Conservation (phyloP, 64 coral and sea anemone genomes). For the Hydrozoanthus tunicans region DNA sequence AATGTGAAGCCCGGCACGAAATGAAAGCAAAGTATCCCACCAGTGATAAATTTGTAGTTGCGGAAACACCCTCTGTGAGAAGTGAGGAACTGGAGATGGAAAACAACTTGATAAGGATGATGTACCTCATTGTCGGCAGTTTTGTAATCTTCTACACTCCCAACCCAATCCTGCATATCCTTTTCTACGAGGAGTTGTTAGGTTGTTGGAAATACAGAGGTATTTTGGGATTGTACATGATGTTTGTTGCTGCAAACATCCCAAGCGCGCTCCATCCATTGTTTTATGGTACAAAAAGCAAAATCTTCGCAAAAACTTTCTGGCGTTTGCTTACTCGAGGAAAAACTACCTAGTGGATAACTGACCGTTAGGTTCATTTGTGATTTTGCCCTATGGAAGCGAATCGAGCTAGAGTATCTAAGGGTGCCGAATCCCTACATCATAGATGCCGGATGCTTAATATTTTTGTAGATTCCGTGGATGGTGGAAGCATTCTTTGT, state of each 20-base stretch:
- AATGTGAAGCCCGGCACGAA: neutral
- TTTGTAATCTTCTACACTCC: neutral
- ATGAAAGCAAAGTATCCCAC: neutral
- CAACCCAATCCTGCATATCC: neutral
- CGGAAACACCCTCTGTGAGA: neutral
- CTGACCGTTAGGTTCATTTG: too few relatives aligned
- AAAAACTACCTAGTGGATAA: too few relatives aligned
- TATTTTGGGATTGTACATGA: neutral
- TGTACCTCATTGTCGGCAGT: slow-evolving; percentile 6
- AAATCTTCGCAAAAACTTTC: neutral
- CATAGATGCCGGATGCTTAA: too few relatives aligned
- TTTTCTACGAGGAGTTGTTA: neutral
- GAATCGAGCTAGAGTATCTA: too few relatives aligned
- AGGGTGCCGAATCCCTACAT: too few relatives aligned
- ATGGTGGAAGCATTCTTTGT: too few relatives aligned
- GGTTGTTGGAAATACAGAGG: neutral
- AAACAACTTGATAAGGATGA: slow-evolving; percentile 2
- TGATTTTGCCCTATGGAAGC: too few relatives aligned
- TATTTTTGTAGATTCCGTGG: too few relatives aligned
- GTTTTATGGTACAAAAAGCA: neutral
- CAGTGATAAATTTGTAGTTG: neutral
- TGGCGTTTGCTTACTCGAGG: neutral
- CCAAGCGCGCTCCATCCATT: neutral
- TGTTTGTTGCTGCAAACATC: neutral
- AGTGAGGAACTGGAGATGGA: neutral